phyloP scores from a whole-genome alignment of 2,797 vertebrate genomes.

The Podarcis siculus region DNA sequence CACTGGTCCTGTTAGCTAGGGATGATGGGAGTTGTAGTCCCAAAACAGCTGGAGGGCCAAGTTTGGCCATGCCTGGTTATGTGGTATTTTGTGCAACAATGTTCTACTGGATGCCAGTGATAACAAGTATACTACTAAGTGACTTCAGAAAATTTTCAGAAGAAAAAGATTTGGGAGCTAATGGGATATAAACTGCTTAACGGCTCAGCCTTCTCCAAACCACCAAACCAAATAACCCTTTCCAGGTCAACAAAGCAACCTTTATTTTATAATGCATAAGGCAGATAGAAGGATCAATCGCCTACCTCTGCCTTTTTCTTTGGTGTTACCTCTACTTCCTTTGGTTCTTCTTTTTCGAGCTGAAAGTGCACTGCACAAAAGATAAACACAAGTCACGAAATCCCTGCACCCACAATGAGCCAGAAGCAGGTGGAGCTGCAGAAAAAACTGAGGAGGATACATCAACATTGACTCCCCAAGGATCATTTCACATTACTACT shows the following conservation, averaged over 20 bases:
- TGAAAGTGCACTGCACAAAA: constrained; percentile 53
- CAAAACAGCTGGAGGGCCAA: no score
- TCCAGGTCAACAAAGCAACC: constrained; percentile 3
- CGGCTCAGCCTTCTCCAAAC: not conserved
- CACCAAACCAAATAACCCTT: not conserved
- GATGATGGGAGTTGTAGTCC: no score
- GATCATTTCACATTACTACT: not conserved
- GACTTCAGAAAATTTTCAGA: not conserved
- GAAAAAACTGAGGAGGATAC: not conserved
- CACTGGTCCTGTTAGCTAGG: no score
- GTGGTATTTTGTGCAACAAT: no score
- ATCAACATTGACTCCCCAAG: not conserved
- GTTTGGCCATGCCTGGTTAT: no score
- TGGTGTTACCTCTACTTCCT: not conserved
- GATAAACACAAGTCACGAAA: constrained; percentile 20
- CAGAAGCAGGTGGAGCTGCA: not conserved
- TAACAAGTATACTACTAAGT: no score
- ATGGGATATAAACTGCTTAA: not conserved
- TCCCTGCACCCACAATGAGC: not conserved
- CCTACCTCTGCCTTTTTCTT: constrained; percentile 49
- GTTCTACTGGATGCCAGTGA: no score
- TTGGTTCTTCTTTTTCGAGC: constrained; percentile 40
- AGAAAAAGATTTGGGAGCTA: not conserved
- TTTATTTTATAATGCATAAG: not conserved
- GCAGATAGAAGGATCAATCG: not conserved